Conservation (phyloP, 2,797 vertebrate species). For the Novumbra hubbsi region DNA sequence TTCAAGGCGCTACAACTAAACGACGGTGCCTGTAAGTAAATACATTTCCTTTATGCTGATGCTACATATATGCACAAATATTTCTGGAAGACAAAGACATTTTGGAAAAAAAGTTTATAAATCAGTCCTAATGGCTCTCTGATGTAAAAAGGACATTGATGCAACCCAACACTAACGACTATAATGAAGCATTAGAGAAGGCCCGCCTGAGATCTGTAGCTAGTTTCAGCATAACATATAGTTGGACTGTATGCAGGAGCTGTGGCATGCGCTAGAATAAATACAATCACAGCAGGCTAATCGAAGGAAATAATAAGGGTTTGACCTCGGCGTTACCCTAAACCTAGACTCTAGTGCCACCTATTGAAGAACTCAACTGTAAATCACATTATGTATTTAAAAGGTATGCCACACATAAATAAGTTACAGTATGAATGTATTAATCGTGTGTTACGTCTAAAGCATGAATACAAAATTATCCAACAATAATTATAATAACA, state of each 20-base stretch:
- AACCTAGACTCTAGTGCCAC: constrained; percentile 92
- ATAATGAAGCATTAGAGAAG: background rate
- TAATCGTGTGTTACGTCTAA: constrained; percentile 1
- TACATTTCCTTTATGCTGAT: background rate
- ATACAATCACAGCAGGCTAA: constrained; percentile 38
- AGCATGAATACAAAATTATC: constrained; percentile 6
- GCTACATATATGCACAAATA: background rate
- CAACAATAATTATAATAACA: constrained; percentile 19
- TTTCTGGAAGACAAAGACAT: no score
- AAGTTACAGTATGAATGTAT: background rate
- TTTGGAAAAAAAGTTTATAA: background rate
- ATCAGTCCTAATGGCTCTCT: constrained; percentile 8
- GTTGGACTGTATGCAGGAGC: constrained; percentile 23
- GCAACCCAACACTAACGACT: constrained; percentile 14
- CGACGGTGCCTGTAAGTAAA: no score
- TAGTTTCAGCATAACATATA: background rate
- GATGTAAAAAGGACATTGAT: constrained; percentile 9
- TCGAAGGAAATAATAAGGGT: constrained; percentile 52
- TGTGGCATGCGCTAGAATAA: background rate
- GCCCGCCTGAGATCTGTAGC: background rate
- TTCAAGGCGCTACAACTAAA: no score
- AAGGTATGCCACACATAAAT: background rate
- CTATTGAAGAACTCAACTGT: constrained; percentile 82
- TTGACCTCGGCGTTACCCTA: constrained; percentile 81
- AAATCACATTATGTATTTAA: constrained; percentile 46